A percentile compares a stretch with the other conserved stretches of the same genome.
Conservation (phyloP, 2,888 invertebrate species). For the Drosophila cyrtoloma region DNA sequence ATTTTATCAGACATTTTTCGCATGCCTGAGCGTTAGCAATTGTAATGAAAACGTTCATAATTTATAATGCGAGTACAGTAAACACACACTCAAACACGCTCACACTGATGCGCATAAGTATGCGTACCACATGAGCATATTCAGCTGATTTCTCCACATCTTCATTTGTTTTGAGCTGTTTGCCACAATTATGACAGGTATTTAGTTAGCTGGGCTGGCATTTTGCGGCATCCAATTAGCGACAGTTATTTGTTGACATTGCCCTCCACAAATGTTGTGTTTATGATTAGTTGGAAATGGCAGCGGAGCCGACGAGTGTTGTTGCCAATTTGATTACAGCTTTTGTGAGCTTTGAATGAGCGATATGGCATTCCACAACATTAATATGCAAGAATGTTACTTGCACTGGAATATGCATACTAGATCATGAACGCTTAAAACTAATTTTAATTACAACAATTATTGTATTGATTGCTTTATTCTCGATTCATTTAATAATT, state of each 20-base stretch:
- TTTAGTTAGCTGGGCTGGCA: slow-evolving; percentile 38
- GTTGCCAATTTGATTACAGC: slow-evolving; percentile 1
- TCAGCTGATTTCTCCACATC: slow-evolving; percentile 9
- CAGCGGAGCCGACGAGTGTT: not conserved
- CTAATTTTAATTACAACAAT: not conserved
- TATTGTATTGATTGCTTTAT: not conserved
- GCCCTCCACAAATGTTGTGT: slow-evolving; percentile 27
- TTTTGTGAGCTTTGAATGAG: not conserved
- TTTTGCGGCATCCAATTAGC: slow-evolving; percentile 68
- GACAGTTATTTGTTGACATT: slow-evolving; percentile 46
- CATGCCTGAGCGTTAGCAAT: slow-evolving; percentile 75
- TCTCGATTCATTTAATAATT: not conserved
- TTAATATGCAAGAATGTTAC: not conserved
- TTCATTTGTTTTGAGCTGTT: slow-evolving; percentile 9
- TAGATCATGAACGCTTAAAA: not conserved
- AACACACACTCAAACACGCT: not conserved
- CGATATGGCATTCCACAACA: not conserved
- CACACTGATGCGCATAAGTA: not conserved
- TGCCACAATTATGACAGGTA: slow-evolving; percentile 67
- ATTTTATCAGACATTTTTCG: slow-evolving; percentile 73
- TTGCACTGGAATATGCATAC: not conserved
- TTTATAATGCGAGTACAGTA: slow-evolving; percentile 47
- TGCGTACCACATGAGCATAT: slow-evolving; percentile 2
- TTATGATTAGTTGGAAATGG: slow-evolving; percentile 10
- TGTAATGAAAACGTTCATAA: slow-evolving; percentile 70